Conservation (phyloP, 2,888 invertebrate species). For the Pristionchus fissidentatus region DNA sequence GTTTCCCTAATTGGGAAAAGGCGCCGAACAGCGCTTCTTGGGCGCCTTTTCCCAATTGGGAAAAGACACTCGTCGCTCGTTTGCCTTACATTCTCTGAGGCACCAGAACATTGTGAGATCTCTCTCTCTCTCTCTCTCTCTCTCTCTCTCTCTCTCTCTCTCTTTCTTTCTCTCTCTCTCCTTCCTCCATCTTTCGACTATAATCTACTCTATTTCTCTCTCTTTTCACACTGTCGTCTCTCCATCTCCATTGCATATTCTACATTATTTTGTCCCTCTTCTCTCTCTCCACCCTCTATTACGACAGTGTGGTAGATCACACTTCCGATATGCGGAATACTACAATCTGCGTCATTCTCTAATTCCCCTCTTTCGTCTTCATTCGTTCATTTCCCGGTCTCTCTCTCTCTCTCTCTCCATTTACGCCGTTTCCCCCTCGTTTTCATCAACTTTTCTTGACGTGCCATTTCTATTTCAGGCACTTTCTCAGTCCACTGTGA, state of each 20-base stretch:
- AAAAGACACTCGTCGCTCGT: background rate
- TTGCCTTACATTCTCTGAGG: background rate
- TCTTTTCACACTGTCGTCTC: background rate
- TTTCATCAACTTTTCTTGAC: background rate
- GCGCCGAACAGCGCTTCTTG: no score
- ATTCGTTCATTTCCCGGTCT: background rate
- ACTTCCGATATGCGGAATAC: no score
- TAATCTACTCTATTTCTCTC: background rate
- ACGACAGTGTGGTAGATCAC: no score
- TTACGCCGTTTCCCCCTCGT: background rate
- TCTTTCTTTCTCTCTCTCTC: conserved; percentile 1
- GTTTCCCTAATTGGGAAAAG: no score
- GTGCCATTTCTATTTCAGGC: background rate
- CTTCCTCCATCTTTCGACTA: background rate
- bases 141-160: background rate
- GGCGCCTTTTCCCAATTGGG: no score
- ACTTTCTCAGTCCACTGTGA: background rate
- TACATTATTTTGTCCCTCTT: background rate
- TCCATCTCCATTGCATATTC: background rate
- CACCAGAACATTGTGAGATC: no score
- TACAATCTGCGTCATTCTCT: background rate
- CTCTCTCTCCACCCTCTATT: background rate
- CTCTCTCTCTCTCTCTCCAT: background rate
- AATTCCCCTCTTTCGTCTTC: background rate
- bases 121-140: conserved; percentile 19